Percentiles rank a stretch among this genome's conserved stretches.
These are phyloP conservation scores for Drepana falcataria DNA, from an alignment of 2,888 invertebrate genomes.

Conservation along the genomic window DNA sequence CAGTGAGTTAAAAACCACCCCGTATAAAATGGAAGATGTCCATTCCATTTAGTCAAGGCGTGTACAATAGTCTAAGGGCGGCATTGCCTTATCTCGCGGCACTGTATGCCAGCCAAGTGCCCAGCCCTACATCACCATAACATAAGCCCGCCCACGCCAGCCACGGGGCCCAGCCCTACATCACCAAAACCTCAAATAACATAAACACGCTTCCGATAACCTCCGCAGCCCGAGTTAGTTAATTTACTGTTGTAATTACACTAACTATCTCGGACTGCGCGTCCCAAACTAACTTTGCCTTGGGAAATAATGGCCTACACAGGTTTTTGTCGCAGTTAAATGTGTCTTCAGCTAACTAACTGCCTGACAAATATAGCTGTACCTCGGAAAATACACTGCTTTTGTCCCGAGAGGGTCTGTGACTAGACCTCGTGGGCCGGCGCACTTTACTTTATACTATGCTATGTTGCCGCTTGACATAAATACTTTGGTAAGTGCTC, in stretches of 20 bases:
- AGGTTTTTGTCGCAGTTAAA: not conserved
- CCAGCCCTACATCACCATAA: slow-evolving; percentile 23
- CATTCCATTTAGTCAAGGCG: no score
- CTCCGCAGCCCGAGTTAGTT: slow-evolving; percentile 26
- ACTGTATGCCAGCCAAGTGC: not conserved
- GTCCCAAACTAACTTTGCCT: not conserved
- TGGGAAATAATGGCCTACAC: not conserved
- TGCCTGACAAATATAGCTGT: not conserved
- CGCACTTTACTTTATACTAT: no score
- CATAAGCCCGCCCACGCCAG: not conserved
- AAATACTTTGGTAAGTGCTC: no score
- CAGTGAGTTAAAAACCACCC: no score
- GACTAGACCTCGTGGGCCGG: no score
- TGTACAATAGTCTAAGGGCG: no score
- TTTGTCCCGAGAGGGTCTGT: not conserved
- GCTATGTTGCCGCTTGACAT: no score
- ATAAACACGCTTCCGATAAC: slow-evolving; percentile 21
- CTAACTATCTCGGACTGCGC: slow-evolving; percentile 22
- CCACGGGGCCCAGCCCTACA: slow-evolving; percentile 16
- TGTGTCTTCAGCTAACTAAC: not conserved
- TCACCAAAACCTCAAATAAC: slow-evolving; percentile 19
- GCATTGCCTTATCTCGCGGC: no score
- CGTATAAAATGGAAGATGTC: no score
- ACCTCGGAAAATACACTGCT: not conserved
- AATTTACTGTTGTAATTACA: slow-evolving; percentile 38